Conservation (phyloP, 2,113 vertebrate species). For the Crocuta crocuta region DNA sequence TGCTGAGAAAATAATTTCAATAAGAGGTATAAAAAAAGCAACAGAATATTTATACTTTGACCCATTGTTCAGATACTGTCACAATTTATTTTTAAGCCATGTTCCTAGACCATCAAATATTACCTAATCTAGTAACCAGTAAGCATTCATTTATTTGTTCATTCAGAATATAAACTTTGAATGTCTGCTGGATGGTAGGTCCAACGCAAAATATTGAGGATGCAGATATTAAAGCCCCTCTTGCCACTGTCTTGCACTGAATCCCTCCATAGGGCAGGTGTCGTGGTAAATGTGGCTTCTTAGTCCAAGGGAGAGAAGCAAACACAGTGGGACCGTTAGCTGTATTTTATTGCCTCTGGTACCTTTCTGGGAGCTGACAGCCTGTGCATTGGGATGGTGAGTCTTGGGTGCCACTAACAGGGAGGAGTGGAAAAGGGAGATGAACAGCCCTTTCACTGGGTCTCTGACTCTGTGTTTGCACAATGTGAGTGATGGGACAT, state of each 20-base stretch:
- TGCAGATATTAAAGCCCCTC: neutral
- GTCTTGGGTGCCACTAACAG: neutral
- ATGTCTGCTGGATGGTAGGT: neutral
- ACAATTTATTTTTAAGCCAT: slow-evolving; percentile 25
- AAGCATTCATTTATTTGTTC: neutral
- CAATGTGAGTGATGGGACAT: slow-evolving; percentile 23
- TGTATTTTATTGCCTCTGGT: neutral
- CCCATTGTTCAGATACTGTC: neutral
- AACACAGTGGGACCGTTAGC: neutral
- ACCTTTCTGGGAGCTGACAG: neutral
- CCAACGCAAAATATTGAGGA: neutral
- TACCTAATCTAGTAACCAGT: neutral
- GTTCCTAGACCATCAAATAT: neutral
- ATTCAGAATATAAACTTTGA: neutral
- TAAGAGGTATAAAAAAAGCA: neutral
- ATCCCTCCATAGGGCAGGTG: neutral
- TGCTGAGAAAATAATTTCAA: slow-evolving; percentile 47
- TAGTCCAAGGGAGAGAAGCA: neutral
- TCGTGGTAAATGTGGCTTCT: neutral
- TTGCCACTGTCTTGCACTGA: neutral
- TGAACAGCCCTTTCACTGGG: neutral
- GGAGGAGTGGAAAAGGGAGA: neutral
- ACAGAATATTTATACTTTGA: slow-evolving; percentile 18
- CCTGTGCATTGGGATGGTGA: neutral
- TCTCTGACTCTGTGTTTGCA: neutral